These are phyloP conservation scores for Prenolepis imparis DNA, from an alignment of 2,888 invertebrate genomes.

Conservation along the genomic window DNA sequence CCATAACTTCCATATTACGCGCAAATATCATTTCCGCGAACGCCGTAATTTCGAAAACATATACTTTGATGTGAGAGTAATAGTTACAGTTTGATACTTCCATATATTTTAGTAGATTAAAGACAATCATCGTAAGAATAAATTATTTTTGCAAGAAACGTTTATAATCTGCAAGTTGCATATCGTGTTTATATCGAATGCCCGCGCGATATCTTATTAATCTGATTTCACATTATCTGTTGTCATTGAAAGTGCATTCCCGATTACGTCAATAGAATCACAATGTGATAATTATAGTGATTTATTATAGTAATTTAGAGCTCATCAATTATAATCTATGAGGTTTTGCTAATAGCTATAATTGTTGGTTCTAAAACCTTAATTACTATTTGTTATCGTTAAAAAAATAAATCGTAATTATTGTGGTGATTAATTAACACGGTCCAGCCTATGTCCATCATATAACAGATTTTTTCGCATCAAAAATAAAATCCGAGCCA, in stretches of 20 bases:
- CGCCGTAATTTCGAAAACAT: conserved; percentile 29
- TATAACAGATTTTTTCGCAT: neutral
- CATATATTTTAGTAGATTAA: conserved; percentile 27
- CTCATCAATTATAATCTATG: conserved; percentile 29
- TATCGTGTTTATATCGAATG: neutral
- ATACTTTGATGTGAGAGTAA: neutral
- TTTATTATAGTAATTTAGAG: neutral
- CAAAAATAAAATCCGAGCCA: neutral
- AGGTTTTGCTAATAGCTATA: neutral
- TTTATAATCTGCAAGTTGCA: neutral
- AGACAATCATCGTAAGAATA: conserved; percentile 5
- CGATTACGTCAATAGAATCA: neutral
- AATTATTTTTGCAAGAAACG: neutral
- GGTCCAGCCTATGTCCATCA: neutral
- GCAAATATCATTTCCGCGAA: conserved; percentile 31
- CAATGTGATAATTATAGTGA: conserved; percentile 2
- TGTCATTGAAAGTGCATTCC: neutral
- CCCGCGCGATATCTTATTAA: neutral
- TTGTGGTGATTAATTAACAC: conserved; percentile 26
- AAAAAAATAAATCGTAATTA: conserved; percentile 15
- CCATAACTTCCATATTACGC: conserved; percentile 46
- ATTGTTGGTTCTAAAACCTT: conserved; percentile 14
- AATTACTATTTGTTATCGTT: conserved; percentile 34
- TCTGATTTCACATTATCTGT: neutral
- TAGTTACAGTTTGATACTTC: neutral